Base-by-base conservation (phyloP, 2,888 invertebrate species). In the Macaria liturata region DNA sequence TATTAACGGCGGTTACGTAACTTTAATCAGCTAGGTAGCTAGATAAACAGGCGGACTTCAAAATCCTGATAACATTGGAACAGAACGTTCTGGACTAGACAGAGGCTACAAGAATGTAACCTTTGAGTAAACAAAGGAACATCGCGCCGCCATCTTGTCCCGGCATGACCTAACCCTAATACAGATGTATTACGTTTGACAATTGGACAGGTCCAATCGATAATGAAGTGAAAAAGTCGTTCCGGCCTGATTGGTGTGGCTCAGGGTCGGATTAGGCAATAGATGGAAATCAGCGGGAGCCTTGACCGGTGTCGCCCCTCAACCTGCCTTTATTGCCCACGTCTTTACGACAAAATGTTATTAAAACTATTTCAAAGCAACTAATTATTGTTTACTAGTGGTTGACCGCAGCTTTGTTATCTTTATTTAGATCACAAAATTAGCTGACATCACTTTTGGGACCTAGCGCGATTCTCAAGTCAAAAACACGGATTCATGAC, bases 251-350 rank as follows among this genome's bases (percentile, higher is more conserved):
- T 91, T 90, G 80, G 76, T 71, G 65, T 62, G 76, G 81, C 84
- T 84, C 90, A 90, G 89, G 91, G 91, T 84, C 88, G 79, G 59
- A 71, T 91, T 89, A 81, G 78, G 89, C 86, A 91, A 91, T 78
- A 72, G 81, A 76, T 86, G 86, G 88, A 88, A 88, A 87, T 83
- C 84, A 73, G 65, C 62, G 58, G 73, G 54, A 68, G 78, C 90
- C 91, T 88, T 90, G 89, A 88, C 88, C 88, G 76, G 69, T 77
- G 48, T 66, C 83, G 84, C 75, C 88, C 87, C 78, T 87, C 88
- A 84, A 85, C 88, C 79, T 80, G 74, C 72, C 70, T 76, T 81
- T 78, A 78, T 74, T 72, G 63, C 68, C 72, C 69, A 67, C 73
- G 69, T 72, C 69, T 74, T 71, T 62, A 65, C 71, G 69, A 75